These are phyloP conservation scores for Melipona beecheii DNA, from an alignment of 2,888 invertebrate genomes.

Conservation along the genomic window DNA sequence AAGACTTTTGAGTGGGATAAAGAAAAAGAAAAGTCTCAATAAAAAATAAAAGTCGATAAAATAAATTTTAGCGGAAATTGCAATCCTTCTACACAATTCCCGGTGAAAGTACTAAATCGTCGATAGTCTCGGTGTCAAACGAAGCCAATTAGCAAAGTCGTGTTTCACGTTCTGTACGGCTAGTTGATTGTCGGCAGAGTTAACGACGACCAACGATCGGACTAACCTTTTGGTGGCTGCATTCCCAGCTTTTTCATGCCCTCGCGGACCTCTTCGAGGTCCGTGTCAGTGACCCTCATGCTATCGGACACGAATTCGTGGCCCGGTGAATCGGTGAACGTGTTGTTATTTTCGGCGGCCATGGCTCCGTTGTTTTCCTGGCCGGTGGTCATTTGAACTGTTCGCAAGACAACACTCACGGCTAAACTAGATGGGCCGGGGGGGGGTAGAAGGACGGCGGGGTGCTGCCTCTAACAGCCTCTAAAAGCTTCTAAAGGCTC, in stretches of 20 bases:
- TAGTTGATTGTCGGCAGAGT: background rate
- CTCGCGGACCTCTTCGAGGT: constrained; percentile 90
- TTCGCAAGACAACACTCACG: constrained; percentile 78
- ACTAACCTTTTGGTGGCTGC: constrained; percentile 86
- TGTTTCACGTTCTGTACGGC: constrained; percentile 56
- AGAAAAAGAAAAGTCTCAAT: too few species aligned
- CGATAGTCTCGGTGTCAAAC: too few species aligned
- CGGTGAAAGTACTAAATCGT: too few species aligned
- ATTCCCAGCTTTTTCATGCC: constrained; percentile 91
- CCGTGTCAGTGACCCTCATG: constrained; percentile 88
- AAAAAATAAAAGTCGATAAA: too few species aligned
- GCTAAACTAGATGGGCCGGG: constrained; percentile 73
- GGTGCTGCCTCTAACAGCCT: constrained; percentile 9
- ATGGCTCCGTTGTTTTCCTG: constrained; percentile 65
- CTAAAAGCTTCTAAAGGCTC: constrained; percentile 1
- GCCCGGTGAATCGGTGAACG: constrained; percentile 79
- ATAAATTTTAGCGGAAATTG: too few species aligned
- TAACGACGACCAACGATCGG: constrained; percentile 78
- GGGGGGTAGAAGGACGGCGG: too few species aligned
- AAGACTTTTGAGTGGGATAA: too few species aligned
- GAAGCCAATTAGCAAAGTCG: background rate
- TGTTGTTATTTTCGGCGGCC: constrained; percentile 60
- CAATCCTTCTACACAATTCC: too few species aligned
- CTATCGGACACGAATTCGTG: constrained; percentile 92
- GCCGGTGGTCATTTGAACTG: constrained; percentile 77